These are phyloP conservation scores for Melipona quadrifasciata DNA, from an alignment of 1,140 invertebrate genomes.

Conservation along the genomic window DNA sequence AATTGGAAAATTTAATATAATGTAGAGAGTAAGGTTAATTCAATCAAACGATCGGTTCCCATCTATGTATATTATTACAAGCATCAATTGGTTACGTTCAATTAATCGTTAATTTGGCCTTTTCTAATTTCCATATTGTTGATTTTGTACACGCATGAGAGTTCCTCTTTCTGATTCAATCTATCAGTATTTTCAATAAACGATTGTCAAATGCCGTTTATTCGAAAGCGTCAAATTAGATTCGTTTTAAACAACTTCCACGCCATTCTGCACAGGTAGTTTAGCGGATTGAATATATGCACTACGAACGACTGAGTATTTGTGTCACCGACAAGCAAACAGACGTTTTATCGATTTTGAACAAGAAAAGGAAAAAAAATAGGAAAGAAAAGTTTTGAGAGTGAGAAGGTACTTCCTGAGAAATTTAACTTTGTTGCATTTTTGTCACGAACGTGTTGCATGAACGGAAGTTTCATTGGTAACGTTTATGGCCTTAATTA, in stretches of 20 bases:
- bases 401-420: not conserved
- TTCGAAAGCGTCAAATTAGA: not conserved
- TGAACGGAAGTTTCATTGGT: constrained; percentile 10
- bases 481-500: constrained; percentile 37
- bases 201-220: not conserved
- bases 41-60: constrained; percentile 26
- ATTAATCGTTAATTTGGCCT: constrained; percentile 36
- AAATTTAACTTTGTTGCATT: constrained; percentile 17
- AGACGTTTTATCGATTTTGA: not conserved
- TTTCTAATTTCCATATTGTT: constrained; percentile 32
- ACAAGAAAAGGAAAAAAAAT: not conserved
- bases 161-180: constrained; percentile 25
- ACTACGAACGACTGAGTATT: not conserved
- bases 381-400: constrained; percentile 1
- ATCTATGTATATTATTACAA: constrained; percentile 14
- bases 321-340: not conserved
- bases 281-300: too few relatives aligned
- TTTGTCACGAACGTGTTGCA: not conserved
- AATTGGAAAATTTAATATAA: not conserved
- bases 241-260: not conserved
- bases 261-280: too few relatives aligned
- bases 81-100: constrained; percentile 9
- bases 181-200: not conserved
- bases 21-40: not conserved
- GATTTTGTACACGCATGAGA: constrained; percentile 3